Percentiles rank a stretch among this genome's conserved stretches.
Conservation (phyloP, 2,888 invertebrate species). For the Diaperis boleti region DNA sequence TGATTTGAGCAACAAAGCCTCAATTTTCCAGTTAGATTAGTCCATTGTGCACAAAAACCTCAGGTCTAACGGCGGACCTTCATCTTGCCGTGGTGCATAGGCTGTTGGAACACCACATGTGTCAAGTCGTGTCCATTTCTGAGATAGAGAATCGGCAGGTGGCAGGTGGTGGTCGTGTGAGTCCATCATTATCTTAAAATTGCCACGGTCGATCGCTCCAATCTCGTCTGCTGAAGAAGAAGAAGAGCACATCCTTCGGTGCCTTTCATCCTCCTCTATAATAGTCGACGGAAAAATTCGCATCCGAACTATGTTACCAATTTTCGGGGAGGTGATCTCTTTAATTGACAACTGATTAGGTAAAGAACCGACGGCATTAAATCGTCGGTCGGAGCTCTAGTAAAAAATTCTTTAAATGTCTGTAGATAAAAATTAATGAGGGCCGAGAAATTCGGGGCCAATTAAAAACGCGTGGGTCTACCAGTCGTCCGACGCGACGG, state of each 20-base stretch:
- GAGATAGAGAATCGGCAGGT: slow-evolving; percentile 50
- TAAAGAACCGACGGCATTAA: slow-evolving; percentile 56
- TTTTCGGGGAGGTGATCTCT: slow-evolving; percentile 53
- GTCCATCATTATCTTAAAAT: slow-evolving; percentile 53
- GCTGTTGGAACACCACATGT: slow-evolving; percentile 18
- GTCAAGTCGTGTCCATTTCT: slow-evolving; percentile 18
- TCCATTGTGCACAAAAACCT: background rate
- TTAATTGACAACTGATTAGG: slow-evolving; percentile 66
- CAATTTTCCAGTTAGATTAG: background rate
- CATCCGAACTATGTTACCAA: slow-evolving; percentile 48
- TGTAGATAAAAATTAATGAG: slow-evolving; percentile 62
- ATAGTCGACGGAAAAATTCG: slow-evolving; percentile 40
- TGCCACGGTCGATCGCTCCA: slow-evolving; percentile 47
- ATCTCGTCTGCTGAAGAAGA: slow-evolving; percentile 38
- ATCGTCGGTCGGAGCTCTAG: slow-evolving; percentile 40
- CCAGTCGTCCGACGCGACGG: background rate
- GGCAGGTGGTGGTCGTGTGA: slow-evolving; percentile 51
- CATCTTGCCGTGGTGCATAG: background rate
- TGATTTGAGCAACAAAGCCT: background rate
- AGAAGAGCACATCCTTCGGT: slow-evolving; percentile 44
- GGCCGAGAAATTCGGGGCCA: slow-evolving; percentile 57
- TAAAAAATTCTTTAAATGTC: slow-evolving; percentile 54
- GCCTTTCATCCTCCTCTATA: background rate
- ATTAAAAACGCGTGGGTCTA: slow-evolving; percentile 56
- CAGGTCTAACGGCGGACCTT: slow-evolving; percentile 1